Percentiles rank a stretch among this genome's conserved stretches.
These are phyloP conservation scores for Tyrophagus putrescentiae DNA, from an alignment of 1,140 invertebrate species.

Conservation along the genomic window DNA sequence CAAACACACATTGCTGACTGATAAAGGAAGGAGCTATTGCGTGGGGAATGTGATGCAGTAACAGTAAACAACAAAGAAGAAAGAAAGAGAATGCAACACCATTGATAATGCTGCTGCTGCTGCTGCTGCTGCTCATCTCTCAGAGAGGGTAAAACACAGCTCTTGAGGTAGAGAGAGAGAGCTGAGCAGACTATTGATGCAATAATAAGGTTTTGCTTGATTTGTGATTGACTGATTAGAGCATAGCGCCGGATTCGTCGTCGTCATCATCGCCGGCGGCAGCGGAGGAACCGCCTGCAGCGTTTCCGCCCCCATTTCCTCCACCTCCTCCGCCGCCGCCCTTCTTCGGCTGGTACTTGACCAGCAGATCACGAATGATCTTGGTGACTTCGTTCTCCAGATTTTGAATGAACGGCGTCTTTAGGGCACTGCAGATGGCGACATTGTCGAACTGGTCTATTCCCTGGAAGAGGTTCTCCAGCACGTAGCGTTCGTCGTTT, in stretches of 20 bases:
- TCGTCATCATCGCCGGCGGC: conserved; percentile 13
- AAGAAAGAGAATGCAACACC: not conserved
- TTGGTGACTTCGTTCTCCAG: conserved; percentile 81
- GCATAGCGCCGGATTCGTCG: conserved; percentile 19
- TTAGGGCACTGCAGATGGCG: conserved; percentile 51
- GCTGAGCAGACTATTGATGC: too few relatives aligned
- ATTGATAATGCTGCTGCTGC: too few relatives aligned
- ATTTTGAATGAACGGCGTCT: conserved; percentile 73
- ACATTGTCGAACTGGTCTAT: conserved; percentile 82
- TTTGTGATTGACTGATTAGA: too few relatives aligned
- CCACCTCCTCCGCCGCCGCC: not conserved
- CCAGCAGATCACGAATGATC: conserved; percentile 55
- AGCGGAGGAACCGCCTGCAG: not conserved
- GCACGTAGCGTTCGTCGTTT: conserved; percentile 50
- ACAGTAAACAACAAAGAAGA: not conserved
- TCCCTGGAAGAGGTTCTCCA: conserved; percentile 62
- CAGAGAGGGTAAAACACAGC: too few relatives aligned
- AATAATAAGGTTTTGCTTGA: too few relatives aligned
- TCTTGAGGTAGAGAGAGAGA: too few relatives aligned
- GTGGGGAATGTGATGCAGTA: not conserved
- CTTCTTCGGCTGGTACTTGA: conserved; percentile 19
- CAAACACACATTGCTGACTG: not conserved
- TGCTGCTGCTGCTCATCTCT: too few relatives aligned
- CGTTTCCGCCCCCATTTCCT: too few relatives aligned
- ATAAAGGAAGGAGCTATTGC: not conserved